Base-by-base conservation (phyloP, 92 coral and sea anemone species). In the Phenganax subtilis region DNA sequence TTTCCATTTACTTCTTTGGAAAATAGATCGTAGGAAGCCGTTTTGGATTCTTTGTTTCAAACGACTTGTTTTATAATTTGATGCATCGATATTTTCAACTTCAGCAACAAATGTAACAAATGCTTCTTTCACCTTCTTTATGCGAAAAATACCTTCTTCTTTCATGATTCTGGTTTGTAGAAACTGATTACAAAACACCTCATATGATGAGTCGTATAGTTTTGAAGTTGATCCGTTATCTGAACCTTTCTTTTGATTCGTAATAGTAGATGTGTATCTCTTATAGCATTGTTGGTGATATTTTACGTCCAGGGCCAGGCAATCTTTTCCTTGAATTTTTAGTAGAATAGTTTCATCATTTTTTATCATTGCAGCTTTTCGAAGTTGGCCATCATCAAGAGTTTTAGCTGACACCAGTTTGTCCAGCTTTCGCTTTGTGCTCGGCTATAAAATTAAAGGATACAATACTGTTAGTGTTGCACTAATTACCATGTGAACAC, bases 71-170 rank as follows among this genome's bases (percentile, higher is more conserved):
- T 71, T 71, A 11, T 53, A 71, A 11, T 3, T 20, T 51, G 76
- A 71, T 71, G 76, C 30, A 64, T 64, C 70, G 8, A 20, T 37
- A 64, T 64, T n/a, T 64, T 64, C 70, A 37, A 64, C 70, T 64
- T 64, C 37, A 3, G 37, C 31, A 64, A 64, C 70, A 20, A 11
- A 17, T 17, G 9, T 64, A 64, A 64, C 70, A 64, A 64, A 64
- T 17, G 6, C 47, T 1, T 28, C 12, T 64, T 17, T 17, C 9
- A 64, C 20, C 20, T 59, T 59, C 0, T 12, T 59, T 20, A 59
- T 59, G 17, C 12, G 12, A 25, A 59, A 59, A 59, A 59, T 59
- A n/a, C 20, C 65, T 59, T 59, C 65, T n/a, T 59, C 65, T 59
- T 59, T 6, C 8, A 59, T 59, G 5, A 59, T 25, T 59, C 12